Conservation (phyloP, 2,888 invertebrate species). For the Gastrophysa polygoni region DNA sequence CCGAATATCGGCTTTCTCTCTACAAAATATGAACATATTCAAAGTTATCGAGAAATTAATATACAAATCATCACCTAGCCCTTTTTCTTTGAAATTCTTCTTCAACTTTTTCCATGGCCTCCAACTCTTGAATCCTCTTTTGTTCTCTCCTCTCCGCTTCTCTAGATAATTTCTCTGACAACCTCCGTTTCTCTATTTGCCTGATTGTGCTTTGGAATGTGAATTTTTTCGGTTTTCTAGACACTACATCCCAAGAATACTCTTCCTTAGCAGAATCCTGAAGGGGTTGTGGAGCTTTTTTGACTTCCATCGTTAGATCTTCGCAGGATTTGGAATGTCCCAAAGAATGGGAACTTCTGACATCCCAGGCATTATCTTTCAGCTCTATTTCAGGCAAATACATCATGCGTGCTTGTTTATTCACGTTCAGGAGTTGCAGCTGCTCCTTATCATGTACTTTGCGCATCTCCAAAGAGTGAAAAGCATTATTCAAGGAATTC, state of each 20-base stretch:
- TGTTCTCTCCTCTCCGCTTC: constrained; percentile 80
- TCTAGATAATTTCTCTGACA: constrained; percentile 77
- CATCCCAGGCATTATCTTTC: constrained; percentile 16
- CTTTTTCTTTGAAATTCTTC: constrained; percentile 87
- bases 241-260: constrained; percentile 23
- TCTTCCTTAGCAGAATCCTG: constrained; percentile 50
- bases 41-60: too few relatives aligned
- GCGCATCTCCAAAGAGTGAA: constrained; percentile 52
- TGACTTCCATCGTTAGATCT: constrained; percentile 52
- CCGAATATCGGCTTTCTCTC: constrained; percentile 76
- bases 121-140: constrained; percentile 75
- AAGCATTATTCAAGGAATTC: constrained; percentile 73
- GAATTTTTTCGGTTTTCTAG: constrained; percentile 67
- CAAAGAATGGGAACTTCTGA: constrained; percentile 23
- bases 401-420: constrained; percentile 67
- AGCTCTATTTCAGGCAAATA: constrained; percentile 67
- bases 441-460: constrained; percentile 38
- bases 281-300: constrained; percentile 51
- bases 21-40: too few relatives aligned
- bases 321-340: constrained; percentile 60
- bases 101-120: constrained; percentile 84
- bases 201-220: constrained; percentile 84
- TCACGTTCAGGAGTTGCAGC: constrained; percentile 43
- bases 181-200: constrained; percentile 75
- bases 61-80: constrained; percentile 58